Evolutionary conservation across 1,140 invertebrate genomes (phyloP), one percentile per base, ranked within the genome.

Genomic region (Hestina assimilis): DNA sequence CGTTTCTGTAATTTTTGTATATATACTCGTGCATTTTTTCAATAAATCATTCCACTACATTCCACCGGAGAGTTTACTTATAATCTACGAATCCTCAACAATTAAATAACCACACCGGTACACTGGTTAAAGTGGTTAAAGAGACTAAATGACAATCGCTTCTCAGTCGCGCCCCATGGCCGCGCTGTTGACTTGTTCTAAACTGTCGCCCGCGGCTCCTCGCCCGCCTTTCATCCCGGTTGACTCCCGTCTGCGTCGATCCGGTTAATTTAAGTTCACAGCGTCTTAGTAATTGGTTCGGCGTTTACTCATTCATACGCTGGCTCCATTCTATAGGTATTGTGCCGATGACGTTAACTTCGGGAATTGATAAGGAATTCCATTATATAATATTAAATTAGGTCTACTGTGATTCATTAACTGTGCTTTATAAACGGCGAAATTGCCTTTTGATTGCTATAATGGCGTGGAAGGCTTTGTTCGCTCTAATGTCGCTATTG

Each of bases 231-330:
- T 24, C 41, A 26, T 26, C 8, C 41, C 41, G n/a, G n/a, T 20
- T 14, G 12, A 23, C 41, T 20, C 20, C 41, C 20, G 31, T 6
- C 12, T 20, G 12, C 41, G 26, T 58, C 42, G 55, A 61, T 38
- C 51, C 61, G 28, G 68, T 65, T 65, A 68, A 71, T 71, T 65
- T 65, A 71, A 68, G 68, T 68, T 71, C 60, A 41, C 29, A 48
- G 45, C 53, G 23, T 59, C 35, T 45, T 23, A 64, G 65, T 65
- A 71, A 68, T 68, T 68, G 61, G 43, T 63, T 64, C 50, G 42
- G 47, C 56, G 52, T 63, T 71, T 64, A 57, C 59, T 67, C 31
- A 63, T 67, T 65, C 61, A 65, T 61, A 54, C 38, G 14, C 19
- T 29, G 41, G 48, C 14, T 42, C 51, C n/a, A 19, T 29, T 31